Evolutionary conservation across 1,140 invertebrate genomes (phyloP).

Genomic region (Ostrea edulis): DNA sequence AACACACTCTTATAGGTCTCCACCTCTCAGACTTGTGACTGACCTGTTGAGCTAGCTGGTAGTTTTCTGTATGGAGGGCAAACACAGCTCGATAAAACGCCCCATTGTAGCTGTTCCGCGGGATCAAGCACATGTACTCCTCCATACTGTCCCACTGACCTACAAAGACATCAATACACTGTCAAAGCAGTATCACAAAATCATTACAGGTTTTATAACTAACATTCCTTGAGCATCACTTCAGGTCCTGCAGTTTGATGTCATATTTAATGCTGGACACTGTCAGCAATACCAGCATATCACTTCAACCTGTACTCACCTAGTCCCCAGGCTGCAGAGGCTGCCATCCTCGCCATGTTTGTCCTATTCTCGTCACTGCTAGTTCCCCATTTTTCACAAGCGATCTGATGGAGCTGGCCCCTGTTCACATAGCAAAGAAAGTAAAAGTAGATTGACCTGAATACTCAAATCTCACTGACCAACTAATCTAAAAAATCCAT

Average conservation of each 20-base stretch:
- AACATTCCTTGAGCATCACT: too few relatives aligned
- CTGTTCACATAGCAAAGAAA: conserved; percentile 61
- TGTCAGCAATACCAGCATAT: too few relatives aligned
- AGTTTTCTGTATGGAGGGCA: conserved; percentile 93
- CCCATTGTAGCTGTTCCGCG: conserved; percentile 94
- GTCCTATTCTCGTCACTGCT: conserved; percentile 85
- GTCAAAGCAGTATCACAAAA: too few relatives aligned
- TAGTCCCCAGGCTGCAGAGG: conserved; percentile 96
- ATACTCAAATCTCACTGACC: too few relatives aligned
- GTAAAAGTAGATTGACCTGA: too few relatives aligned
- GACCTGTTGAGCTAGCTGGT: conserved; percentile 82
- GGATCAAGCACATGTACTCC: conserved; percentile 90
- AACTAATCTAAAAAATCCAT: too few relatives aligned
- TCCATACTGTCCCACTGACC: conserved; percentile 93
- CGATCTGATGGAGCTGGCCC: conserved; percentile 85
- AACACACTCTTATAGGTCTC: neutral
- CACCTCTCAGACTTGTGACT: neutral
- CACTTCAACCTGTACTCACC: conserved; percentile 77
- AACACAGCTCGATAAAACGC: conserved; percentile 97
- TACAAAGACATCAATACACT: conserved; percentile 59
- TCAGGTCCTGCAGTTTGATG: too few relatives aligned
- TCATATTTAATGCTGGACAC: too few relatives aligned
- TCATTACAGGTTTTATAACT: too few relatives aligned
- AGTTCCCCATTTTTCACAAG: conserved; percentile 85
- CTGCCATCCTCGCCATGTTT: conserved; percentile 93